Evolutionary conservation across 2,888 invertebrate genomes (phyloP), one percentile per base, ranked within the genome.

Genomic region (Odontothrips loti): DNA sequence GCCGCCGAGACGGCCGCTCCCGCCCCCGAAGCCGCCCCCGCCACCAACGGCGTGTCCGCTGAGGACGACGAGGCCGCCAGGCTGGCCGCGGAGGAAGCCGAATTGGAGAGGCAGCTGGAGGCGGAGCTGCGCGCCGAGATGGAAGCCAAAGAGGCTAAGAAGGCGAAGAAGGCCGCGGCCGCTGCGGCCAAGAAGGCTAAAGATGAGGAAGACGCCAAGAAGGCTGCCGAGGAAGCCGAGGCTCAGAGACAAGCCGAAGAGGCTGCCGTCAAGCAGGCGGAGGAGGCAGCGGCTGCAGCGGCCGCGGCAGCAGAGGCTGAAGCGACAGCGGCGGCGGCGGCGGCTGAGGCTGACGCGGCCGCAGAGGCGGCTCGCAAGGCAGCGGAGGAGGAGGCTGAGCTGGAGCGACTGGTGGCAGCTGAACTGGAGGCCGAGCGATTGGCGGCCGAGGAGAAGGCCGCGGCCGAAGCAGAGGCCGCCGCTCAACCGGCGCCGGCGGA

Each of bases 111-210:
- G 84, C 91, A 92, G 83, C 91, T 91, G 83, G 92, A 92, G 86
- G 91, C 91, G 75, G 90, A 90, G 84, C 88, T 90, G 84, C 91
- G 90, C 80, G 91, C 91, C 85, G 91, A 92, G 85, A 90, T 88
- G 91, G 91, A 86, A 87, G 88, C 68, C 27, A 86, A 83, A 84
- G 86, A 85, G 88, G 88, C 23, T 86, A 85, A 58, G 82, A 85
- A 83, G 86, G 86, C 79, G 85, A 85, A 79, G 86, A 85, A 82
- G 85, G 85, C 82, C 86, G 87, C 81, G 81, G 87, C 83, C 86
- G 90, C 91, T 85, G 91, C 91, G 85, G 91, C 91, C 85, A 89
- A 90, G 43, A 92, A 93, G 87, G 91, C 88, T 11, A 93, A 93
- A 85, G 89, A 93, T 83, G 93, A 92, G 80, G 89, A 92, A 85